phyloP scores from a whole-genome alignment of 2,797 vertebrate species.

The Brotula barbata region DNA sequence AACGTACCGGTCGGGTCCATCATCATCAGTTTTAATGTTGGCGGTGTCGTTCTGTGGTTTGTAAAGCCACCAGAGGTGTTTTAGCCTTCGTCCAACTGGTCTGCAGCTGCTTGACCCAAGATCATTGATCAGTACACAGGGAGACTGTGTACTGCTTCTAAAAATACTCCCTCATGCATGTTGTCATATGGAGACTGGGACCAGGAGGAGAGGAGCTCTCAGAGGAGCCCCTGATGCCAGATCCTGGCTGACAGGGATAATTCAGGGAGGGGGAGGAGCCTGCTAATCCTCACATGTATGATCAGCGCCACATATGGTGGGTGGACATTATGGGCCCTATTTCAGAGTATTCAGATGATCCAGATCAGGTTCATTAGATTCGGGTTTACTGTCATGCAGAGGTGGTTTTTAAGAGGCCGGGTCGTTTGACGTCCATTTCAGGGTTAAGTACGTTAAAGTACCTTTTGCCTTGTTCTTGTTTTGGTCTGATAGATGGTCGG shows the following conservation, averaged over 20 bases:
- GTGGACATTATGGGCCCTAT: constrained; percentile 25
- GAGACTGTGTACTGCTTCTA: not conserved
- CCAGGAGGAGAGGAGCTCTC: constrained; percentile 33
- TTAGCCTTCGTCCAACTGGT: constrained; percentile 3
- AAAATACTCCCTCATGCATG: constrained; percentile 15
- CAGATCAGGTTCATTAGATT: constrained; percentile 38
- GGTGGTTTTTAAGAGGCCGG: too few species aligned
- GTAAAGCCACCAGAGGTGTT: not conserved
- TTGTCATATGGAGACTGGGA: constrained; percentile 39
- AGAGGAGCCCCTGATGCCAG: constrained; percentile 36
- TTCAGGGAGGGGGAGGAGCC: constrained; percentile 30
- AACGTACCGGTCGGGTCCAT: too few species aligned
- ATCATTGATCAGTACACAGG: constrained; percentile 15
- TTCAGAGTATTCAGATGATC: constrained; percentile 27
- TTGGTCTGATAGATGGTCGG: constrained; percentile 94
- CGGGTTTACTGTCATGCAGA: constrained; percentile 15
- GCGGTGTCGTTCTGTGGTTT: not conserved
- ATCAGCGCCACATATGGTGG: constrained; percentile 51
- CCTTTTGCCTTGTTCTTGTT: constrained; percentile 96
- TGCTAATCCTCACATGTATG: constrained; percentile 60
- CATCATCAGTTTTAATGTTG: constrained; percentile 1
- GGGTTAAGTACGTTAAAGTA: constrained; percentile 42
- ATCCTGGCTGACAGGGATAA: constrained; percentile 52
- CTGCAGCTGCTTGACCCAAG: constrained; percentile 6
- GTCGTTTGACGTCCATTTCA: not conserved